A percentile compares a stretch with the other conserved stretches of the same genome.
These are phyloP conservation scores for Neodiprion pinetum DNA, from an alignment of 1,140 invertebrate genomes.

Conservation along the genomic window DNA sequence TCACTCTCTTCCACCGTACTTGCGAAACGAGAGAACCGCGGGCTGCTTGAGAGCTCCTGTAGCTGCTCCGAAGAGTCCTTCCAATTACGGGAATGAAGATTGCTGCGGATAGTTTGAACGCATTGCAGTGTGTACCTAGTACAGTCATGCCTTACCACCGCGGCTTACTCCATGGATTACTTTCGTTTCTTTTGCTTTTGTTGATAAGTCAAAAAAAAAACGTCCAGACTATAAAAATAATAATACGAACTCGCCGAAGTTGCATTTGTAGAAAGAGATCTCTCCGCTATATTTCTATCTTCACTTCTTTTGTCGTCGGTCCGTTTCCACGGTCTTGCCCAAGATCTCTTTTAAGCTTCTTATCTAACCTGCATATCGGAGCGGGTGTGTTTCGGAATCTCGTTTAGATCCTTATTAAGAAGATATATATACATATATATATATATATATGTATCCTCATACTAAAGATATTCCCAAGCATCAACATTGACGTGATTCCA, in stretches of 20 bases:
- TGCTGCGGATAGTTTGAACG: constrained; percentile 4
- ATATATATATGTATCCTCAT: no score
- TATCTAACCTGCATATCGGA: neutral
- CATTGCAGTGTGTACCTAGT: neutral
- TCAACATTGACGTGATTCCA: neutral
- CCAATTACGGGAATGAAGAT: constrained; percentile 7
- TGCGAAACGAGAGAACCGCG: neutral
- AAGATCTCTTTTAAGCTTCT: neutral
- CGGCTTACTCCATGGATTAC: neutral
- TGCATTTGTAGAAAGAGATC: neutral
- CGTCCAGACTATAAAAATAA: neutral
- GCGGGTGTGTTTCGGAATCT: constrained; percentile 1
- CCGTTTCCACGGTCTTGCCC: no score
- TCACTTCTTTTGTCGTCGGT: no score
- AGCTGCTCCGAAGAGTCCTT: neutral
- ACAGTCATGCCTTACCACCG: neutral
- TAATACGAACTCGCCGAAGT: neutral
- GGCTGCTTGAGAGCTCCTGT: no score
- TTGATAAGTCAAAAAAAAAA: no score
- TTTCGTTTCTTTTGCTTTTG: neutral
- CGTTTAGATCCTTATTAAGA: constrained; percentile 1
- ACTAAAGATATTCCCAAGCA: no score
- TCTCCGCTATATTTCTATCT: neutral
- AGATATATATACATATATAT: neutral
- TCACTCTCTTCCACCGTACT: neutral